phyloP scores from a whole-genome alignment of 2,113 vertebrate species.

The human region GRCh38 chr3:142378501-142379000 shows the following conservation, averaged over 20 bases:
- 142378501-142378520: not conserved
- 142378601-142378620: not conserved
- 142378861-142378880: not conserved
- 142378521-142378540: conserved; percentile 2
- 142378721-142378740: not conserved
- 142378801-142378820: not conserved
- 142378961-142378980: not conserved
- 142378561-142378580: not conserved
- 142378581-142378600: not conserved
- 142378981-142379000: too few species aligned
- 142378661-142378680: not conserved
- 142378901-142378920: not conserved
- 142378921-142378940: not conserved
- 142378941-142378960: not conserved
- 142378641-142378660: not conserved
- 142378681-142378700: not conserved
- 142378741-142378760: not conserved
- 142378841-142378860: not conserved
- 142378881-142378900: not conserved
- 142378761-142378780: not conserved
- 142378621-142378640: not conserved
- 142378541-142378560: not conserved
- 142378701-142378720: conserved; percentile 1
- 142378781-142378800: conserved; percentile 22
- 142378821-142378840: not conserved